Base-by-base conservation (phyloP, 2,797 vertebrate species). In the Platyrinchus mystaceus region DNA sequence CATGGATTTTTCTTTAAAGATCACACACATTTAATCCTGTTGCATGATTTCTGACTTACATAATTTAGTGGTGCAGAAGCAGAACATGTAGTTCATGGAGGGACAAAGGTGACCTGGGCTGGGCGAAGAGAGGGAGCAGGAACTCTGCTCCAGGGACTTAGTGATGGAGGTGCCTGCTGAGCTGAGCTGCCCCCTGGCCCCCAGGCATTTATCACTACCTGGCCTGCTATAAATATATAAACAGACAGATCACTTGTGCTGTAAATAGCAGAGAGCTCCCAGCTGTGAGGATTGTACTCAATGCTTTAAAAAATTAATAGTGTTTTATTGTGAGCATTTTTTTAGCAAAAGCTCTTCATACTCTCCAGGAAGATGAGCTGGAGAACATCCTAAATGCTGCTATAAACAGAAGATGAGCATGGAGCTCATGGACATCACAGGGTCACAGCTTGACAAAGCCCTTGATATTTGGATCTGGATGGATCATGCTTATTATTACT, bases 1-100 rank as follows among this genome's bases (percentile, higher is more conserved):
- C 91, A 95, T 1, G 30, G 89, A 22, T 34, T 88, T 47, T 83
- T 76, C 78, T 86, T 86, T 70, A 94, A 81, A 95, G 80, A 95
- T 94, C 90, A 96, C 90, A 95, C 9, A 3, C 26, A 41, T 86
- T 95, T 84, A 84, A 93, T 88, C 80, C 88, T 59, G 36, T 14
- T 52, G 62, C 73, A 43, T 20, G 70, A 77, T 34, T 82, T 71
- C 46, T 76, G 66, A 63, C 39, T 90, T 47, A 3, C 6, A 32
- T 52, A 90, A 91, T 74, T 89, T 9, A 47, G 63, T 7, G 2
- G 49, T 34, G 64, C 56, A 93, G 70, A 19, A 56, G 80, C 52
- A 88, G 87, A 88, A 56, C 30, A 3, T 10, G 67, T 11, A 59
- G 69, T 21, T 69, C 8, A 11, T 8, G 27, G 79, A 76, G 37